phyloP scores from a whole-genome alignment of 2,113 vertebrate genomes.

The Bungarus multicinctus region DNA sequence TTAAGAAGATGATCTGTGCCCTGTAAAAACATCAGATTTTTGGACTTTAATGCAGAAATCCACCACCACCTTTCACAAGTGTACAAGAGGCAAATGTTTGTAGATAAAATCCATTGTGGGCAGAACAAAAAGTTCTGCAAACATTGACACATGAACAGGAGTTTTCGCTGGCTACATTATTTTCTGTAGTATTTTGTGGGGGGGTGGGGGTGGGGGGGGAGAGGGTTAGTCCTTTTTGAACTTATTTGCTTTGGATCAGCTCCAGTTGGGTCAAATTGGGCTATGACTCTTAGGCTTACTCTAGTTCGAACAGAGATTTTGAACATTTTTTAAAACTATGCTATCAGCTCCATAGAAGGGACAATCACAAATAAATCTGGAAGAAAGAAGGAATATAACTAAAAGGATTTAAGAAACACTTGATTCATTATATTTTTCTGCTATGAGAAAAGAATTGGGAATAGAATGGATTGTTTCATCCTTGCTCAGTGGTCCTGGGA shows the following conservation, averaged over 20 bases:
- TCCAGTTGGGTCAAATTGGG: not conserved
- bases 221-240: not conserved
- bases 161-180: not conserved
- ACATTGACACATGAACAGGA: not conserved
- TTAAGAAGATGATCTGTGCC: not conserved
- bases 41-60: not conserved
- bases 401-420: not conserved
- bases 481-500: not conserved
- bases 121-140: not conserved
- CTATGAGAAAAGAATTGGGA: not conserved
- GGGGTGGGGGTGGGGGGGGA: no score
- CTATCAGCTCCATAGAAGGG: not conserved
- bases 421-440: not conserved
- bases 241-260: not conserved
- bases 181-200: no score
- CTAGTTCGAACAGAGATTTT: not conserved
- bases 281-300: not conserved
- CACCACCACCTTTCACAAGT: not conserved
- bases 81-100: not conserved
- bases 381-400: not conserved
- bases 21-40: not conserved
- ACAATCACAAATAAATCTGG: not conserved
- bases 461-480: not conserved
- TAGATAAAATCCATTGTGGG: not conserved
- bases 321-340: not conserved